phyloP scores from a whole-genome alignment of 1,140 invertebrate genomes.

The Meloidogyne chitwoodi region DNA sequence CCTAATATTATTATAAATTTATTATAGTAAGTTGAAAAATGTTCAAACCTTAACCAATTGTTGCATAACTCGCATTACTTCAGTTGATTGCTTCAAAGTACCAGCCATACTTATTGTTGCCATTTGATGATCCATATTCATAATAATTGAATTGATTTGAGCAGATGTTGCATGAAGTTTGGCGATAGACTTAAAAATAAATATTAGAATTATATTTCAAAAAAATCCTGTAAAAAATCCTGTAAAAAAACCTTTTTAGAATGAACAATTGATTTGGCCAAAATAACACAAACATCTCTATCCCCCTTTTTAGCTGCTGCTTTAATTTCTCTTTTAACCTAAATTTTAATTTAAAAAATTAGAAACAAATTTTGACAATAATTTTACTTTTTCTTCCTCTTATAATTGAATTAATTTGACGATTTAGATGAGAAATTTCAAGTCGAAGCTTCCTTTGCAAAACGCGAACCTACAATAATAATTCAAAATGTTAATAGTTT shows the following conservation, averaged over 20 bases:
- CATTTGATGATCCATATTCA: constrained; percentile 97
- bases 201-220: neutral
- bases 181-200: neutral
- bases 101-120: constrained; percentile 84
- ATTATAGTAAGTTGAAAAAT: neutral
- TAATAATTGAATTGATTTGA: constrained; percentile 90
- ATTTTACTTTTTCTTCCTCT: constrained; percentile 82
- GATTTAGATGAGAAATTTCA: constrained; percentile 82
- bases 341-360: constrained; percentile 19
- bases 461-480: constrained; percentile 69
- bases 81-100: constrained; percentile 82
- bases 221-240: too few relatives aligned
- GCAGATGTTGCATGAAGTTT: constrained; percentile 69
- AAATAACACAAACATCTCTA: constrained; percentile 83
- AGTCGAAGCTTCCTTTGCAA: constrained; percentile 88
- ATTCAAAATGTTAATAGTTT: constrained; percentile 1
- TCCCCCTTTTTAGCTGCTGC: constrained; percentile 93
- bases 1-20: neutral
- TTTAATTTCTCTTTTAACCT: constrained; percentile 80
- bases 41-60: constrained; percentile 57
- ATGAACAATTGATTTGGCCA: constrained; percentile 89
- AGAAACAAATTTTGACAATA: neutral
- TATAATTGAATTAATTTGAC: constrained; percentile 86
- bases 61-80: constrained; percentile 97
- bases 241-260: constrained; percentile 73